phyloP scores from a whole-genome alignment of 1,140 invertebrate species.

The Heliothis virescens region DNA sequence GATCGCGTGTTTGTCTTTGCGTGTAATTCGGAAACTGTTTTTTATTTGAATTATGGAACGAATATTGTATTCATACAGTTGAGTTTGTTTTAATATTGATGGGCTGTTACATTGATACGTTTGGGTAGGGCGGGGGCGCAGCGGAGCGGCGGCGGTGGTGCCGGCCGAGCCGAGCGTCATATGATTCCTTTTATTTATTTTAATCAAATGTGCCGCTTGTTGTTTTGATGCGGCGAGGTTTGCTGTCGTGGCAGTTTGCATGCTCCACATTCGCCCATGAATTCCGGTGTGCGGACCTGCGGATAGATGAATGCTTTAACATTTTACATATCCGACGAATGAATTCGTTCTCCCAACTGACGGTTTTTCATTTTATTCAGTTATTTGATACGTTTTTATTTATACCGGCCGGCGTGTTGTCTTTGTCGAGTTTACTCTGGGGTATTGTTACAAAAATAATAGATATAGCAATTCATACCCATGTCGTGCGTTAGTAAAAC shows the following conservation, averaged over 20 bases:
- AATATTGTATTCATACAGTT: constrained; percentile 50
- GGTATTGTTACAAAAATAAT: constrained; percentile 65
- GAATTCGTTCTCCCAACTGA: constrained; percentile 79
- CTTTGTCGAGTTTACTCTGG: constrained; percentile 60
- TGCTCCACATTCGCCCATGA: constrained; percentile 81
- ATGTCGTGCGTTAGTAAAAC: constrained; percentile 44
- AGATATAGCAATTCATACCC: constrained; percentile 49
- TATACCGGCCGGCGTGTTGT: constrained; percentile 63
- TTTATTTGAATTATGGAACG: constrained; percentile 48
- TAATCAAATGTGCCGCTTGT: constrained; percentile 82
- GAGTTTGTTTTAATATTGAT: constrained; percentile 60
- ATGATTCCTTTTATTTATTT: constrained; percentile 84
- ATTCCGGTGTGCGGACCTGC: constrained; percentile 78
- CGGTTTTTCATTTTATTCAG: constrained; percentile 78
- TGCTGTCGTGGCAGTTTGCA: constrained; percentile 79
- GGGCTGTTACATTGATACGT: constrained; percentile 61
- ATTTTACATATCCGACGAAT: constrained; percentile 85
- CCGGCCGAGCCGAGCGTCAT: constrained; percentile 56
- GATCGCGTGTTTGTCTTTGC: constrained; percentile 45
- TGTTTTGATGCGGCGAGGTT: constrained; percentile 81
- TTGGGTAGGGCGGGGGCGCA: constrained; percentile 51
- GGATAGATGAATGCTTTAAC: constrained; percentile 85
- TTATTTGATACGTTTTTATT: constrained; percentile 82
- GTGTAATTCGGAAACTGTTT: constrained; percentile 36
- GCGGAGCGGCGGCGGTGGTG: constrained; percentile 17